Base-by-base conservation (phyloP, 2,888 invertebrate genomes). In the Epistrophe grossulariae region DNA sequence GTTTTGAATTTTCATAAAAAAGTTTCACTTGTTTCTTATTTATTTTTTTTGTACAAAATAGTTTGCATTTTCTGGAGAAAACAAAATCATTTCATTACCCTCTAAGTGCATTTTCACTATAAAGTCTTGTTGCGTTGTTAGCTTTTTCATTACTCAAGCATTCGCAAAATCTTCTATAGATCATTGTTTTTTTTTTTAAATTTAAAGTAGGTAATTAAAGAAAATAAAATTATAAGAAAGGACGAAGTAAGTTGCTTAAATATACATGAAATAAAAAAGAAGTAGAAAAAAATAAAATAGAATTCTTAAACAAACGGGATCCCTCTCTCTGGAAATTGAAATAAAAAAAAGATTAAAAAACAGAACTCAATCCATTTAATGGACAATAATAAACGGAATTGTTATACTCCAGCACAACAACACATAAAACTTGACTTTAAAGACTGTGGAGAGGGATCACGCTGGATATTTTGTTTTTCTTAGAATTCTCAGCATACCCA, bases 311-410 rank as follows among this genome's bases (percentile, higher is more conserved):
- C 1, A 83, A 52, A 31, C 17, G 71, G 0, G 55, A 64, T 38
- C 48, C 72, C 70, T 17, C 68, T 52, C 66, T 45, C 13, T 50
- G 31, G 15, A 68, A 35, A 50, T 50, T 31, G 35, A n/a, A 68
- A 66, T 24, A 70, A 68, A 19, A 64, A 48, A 40, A 62, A 35
- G 19, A 9, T 13, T n/a, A 70, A n/a, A 79, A 66, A 79, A 87
- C 76, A 79, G 74, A 87, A 79, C 59, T 71, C 71, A 76, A 68
- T 87, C 87, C 87, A 87, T 87, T 83, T 87, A 87, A 87, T 87
- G 87, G 87, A 87, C 87, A 87, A 87, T 87, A 83, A 83, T 76
- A 87, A 79, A 66, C 87, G 87, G 83, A 87, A 72, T 87, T 87
- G 87, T 83, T 79, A 72, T 76, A 76, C 79, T 71, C 31, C 50